Base-by-base conservation (phyloP, 2,888 invertebrate genomes). In the Phengaris alcon region DNA sequence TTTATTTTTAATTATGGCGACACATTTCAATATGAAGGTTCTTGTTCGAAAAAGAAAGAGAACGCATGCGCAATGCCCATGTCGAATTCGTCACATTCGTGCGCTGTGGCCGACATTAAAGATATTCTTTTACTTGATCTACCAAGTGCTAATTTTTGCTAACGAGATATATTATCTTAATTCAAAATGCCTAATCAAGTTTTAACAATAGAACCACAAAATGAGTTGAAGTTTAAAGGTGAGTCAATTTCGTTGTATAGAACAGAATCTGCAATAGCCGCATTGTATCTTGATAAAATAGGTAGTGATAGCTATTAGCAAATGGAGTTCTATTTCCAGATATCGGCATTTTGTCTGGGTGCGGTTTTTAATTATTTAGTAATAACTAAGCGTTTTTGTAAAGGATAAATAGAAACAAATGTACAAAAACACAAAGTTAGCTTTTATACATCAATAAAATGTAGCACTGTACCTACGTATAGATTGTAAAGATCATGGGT, bases 151-250 rank as follows among this genome's bases (percentile, higher is more conserved):
- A 44, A 85, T 85, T 90, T 81, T 90, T 89, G 84, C 87, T 87
- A 87, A 86, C 87, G 85, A 86, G 83, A 84, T 85, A 86, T 84
- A 85, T 94, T 87, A 90, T 95, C 95, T 95, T 81, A 84, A 82
- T 84, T 84, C 85, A 92, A 89, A 86, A 93, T 93, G 93, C 95
- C 95, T 84, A 96, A 97, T 89, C 97, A 97, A 90, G 95, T 97
- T 89, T 94, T 98, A 92, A 94, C 95, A 88, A 97, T 98, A 95
- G 97, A 97, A 87, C 98, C 98, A 84, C 96, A 96, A 93, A 95
- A 95, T 93, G 98, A 98, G 94, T 95, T 98, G 85, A 97, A 96
- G 94, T 98, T 98, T 94, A 95, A 96, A 95, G 98, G 98, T 98
- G 94, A 95, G 96, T 92, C 79, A 80, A 82, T 77, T 78, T 82